A percentile compares a stretch with the other conserved stretches of the same genome.
These are phyloP conservation scores for Grammomys dolichurus DNA, from an alignment of 2,113 vertebrate genomes.

Conservation along the genomic window DNA sequence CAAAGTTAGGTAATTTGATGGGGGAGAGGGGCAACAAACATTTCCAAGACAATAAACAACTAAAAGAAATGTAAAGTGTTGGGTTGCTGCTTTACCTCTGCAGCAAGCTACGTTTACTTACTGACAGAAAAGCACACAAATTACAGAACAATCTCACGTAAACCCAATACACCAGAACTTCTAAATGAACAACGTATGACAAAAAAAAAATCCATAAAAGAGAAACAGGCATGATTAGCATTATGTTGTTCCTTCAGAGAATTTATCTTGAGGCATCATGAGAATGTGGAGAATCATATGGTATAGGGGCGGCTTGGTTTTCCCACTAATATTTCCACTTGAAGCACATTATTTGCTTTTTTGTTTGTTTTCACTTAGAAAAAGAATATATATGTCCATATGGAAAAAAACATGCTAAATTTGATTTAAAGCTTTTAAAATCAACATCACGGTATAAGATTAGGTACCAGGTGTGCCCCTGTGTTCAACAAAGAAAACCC, in stretches of 20 bases:
- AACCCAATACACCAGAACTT: not conserved
- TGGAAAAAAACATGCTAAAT: not conserved
- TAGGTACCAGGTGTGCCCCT: not conserved
- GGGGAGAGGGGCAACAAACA: not conserved
- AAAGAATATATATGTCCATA: not conserved
- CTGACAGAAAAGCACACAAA: not conserved
- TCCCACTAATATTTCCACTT: not conserved
- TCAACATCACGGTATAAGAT: not conserved
- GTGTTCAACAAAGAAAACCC: not conserved
- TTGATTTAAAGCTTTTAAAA: not conserved
- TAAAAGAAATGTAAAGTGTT: not conserved
- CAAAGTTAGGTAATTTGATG: not conserved
- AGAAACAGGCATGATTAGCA: not conserved
- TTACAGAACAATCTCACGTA: slow-evolving; percentile 25
- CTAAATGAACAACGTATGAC: not conserved
- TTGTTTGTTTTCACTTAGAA: not conserved
- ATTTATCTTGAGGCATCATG: not conserved
- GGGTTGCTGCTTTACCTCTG: not conserved
- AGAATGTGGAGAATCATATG: not conserved
- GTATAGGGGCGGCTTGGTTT: not conserved
- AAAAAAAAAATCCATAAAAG: not conserved
- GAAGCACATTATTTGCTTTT: not conserved
- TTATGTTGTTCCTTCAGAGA: not conserved
- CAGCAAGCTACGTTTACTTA: not conserved
- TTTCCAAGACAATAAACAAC: not conserved